Percentiles rank a stretch among this genome's conserved stretches.
These are phyloP conservation scores for Ginglymostoma cirratum DNA, from an alignment of 2,113 vertebrate species.

Conservation along the genomic window DNA sequence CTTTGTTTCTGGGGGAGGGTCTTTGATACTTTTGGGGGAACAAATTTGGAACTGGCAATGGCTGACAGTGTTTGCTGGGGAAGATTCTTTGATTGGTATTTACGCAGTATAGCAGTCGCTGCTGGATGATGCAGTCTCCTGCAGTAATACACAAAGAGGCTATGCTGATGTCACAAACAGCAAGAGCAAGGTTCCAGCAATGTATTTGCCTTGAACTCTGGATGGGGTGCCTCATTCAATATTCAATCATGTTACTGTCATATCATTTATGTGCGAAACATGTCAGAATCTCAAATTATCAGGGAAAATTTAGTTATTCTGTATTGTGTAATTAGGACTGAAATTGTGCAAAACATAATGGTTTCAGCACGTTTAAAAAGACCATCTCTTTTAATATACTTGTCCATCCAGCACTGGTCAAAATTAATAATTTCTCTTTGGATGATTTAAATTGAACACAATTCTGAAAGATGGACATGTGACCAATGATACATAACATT, in stretches of 20 bases:
- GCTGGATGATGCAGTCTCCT: not conserved
- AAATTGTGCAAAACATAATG: not conserved
- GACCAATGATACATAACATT: not conserved
- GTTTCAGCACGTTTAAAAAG: not conserved
- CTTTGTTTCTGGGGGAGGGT: not conserved
- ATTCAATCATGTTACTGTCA: not conserved
- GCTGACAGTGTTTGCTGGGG: not conserved
- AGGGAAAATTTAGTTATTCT: not conserved
- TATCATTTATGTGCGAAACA: not conserved
- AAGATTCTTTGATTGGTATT: not conserved
- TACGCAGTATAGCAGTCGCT: not conserved
- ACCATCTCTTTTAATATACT: not conserved
- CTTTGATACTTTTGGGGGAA: not conserved
- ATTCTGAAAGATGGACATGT: not conserved
- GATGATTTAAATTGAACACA: not conserved
- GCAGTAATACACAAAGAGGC: not conserved
- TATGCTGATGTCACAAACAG: not conserved
- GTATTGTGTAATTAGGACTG: not conserved
- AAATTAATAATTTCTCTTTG: slow-evolving; percentile 17
- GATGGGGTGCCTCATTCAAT: not conserved
- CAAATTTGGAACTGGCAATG: not conserved
- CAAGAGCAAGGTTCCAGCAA: not conserved
- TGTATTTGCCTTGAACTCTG: not conserved
- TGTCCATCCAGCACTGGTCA: not conserved
- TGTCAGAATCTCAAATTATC: not conserved